These are phyloP conservation scores for Deilephila elpenor DNA, from an alignment of 2,888 invertebrate genomes.

Conservation along the genomic window DNA sequence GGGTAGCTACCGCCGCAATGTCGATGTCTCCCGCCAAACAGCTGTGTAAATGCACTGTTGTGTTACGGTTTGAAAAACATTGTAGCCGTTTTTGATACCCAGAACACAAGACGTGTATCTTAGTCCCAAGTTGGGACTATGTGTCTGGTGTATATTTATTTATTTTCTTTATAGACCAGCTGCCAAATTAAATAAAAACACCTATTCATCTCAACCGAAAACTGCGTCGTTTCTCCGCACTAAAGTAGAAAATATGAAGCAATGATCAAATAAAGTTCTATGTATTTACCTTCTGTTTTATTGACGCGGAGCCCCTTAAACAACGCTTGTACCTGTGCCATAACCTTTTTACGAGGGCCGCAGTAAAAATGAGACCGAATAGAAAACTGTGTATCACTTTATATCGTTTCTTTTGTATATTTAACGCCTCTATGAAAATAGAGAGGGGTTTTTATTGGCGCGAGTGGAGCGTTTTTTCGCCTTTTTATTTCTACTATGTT, in stretches of 20 bases:
- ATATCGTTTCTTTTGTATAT: conserved; percentile 80
- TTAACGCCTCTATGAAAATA: conserved; percentile 65
- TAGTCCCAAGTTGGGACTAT: too few species aligned
- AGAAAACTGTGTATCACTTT: conserved; percentile 70
- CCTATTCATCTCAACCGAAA: conserved; percentile 8
- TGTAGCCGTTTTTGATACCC: too few species aligned
- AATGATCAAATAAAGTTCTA: conserved; percentile 74
- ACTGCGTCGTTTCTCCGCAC: conserved; percentile 39
- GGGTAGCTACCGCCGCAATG: too few species aligned
- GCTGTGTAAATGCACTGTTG: too few species aligned
- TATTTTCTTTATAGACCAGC: neutral
- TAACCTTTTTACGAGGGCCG: conserved; percentile 71
- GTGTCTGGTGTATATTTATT: neutral
- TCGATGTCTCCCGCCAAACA: too few species aligned
- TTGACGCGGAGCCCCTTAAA: conserved; percentile 60
- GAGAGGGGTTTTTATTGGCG: conserved; percentile 37
- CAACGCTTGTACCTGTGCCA: conserved; percentile 64
- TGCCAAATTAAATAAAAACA: neutral
- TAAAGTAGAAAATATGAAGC: conserved; percentile 60
- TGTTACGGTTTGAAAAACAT: too few species aligned
- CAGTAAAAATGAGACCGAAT: conserved; percentile 62
- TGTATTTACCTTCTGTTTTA: conserved; percentile 70
- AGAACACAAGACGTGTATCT: too few species aligned
- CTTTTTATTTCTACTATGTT: neutral
- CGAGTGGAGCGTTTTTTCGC: neutral